Evolutionary conservation across 2,113 vertebrate species (phyloP), one percentile per base, ranked within the genome.

Genomic region (Sterna hirundo): DNA sequence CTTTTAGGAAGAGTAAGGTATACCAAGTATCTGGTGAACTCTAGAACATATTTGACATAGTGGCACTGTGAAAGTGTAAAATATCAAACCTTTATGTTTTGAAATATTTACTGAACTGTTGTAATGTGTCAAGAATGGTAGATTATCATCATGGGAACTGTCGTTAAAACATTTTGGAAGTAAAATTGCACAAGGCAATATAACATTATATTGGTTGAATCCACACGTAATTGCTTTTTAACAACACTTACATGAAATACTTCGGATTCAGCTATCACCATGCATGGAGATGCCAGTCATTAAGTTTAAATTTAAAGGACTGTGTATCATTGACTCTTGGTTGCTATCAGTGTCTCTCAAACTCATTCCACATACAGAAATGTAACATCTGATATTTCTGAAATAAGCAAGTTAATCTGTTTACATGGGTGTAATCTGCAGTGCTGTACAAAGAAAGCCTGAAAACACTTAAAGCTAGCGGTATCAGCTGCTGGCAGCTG

Each of bases 1-100:
- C 94, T 98, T 97, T 97, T 94, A 97, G 80, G 68, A 94, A 94
- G 92, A 93, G 69, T 93, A 80, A 90, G 92, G 83, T 83, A 94
- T 97, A 97, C 90, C 94, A 97, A 96, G 55, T 94, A 96, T 92
- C 89, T 83, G 80, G n/a, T 94, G 68, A 95, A 90, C 90, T 94
- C 49, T 69, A 97, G 96, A 95, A 90, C 91, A 97, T 97, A 90
- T 83, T 92, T 80, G 84, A 54, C 80, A 94, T 91, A 83, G 71
- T 72, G 76, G 21, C 44, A 49, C 47, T 27, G 13, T 52, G 40
- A 68, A 94, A 94, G 77, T 62, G 32, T 93, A 85, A 70, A 94
- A 87, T 80, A 70, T 44, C 40, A 42, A 91, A 60, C 49, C 5
- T 93, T 88, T 54, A 23, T 57, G 38, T 76, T 94, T 77, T 78